These are phyloP conservation scores for Brachyptera putata DNA, from an alignment of 2,888 invertebrate species.

Conservation along the genomic window DNA sequence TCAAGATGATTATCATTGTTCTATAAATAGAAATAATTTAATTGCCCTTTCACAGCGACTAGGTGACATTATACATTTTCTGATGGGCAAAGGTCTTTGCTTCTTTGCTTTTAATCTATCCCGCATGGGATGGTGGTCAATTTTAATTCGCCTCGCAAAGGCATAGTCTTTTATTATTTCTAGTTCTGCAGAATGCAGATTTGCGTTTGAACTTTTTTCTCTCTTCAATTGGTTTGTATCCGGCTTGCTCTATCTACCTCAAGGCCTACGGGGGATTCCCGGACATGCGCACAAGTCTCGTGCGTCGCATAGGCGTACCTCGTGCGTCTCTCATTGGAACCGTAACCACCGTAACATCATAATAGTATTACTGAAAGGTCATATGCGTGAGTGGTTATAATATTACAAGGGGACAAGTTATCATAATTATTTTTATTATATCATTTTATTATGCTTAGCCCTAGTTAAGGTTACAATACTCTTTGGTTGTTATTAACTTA, in stretches of 20 bases:
- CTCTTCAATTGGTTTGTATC: slow-evolving; percentile 14
- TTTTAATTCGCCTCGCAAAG: neutral
- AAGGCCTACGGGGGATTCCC: slow-evolving; percentile 28
- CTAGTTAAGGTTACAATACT: no score
- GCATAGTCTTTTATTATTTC: neutral
- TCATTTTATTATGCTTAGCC: no score
- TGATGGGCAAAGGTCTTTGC: neutral
- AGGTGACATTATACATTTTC: neutral
- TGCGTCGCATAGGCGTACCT: slow-evolving; percentile 1
- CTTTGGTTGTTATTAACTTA: neutral
- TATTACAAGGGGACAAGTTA: no score
- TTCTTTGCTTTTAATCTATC: neutral
- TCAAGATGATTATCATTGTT: neutral
- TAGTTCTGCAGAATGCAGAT: no score
- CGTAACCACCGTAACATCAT: neutral
- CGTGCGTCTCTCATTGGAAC: neutral
- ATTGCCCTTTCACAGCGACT: slow-evolving; percentile 4
- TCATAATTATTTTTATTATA: no score
- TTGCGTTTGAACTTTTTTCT: slow-evolving; percentile 2
- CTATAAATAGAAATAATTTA: slow-evolving; percentile 1
- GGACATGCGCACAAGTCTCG: slow-evolving; percentile 20
- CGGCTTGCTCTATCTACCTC: slow-evolving; percentile 28
- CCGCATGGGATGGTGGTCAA: neutral
- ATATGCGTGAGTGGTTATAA: slow-evolving; percentile 17
- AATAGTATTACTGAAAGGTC: no score